phyloP scores from a whole-genome alignment of 2,797 vertebrate species.

The Sphenopsis melanotis region DNA sequence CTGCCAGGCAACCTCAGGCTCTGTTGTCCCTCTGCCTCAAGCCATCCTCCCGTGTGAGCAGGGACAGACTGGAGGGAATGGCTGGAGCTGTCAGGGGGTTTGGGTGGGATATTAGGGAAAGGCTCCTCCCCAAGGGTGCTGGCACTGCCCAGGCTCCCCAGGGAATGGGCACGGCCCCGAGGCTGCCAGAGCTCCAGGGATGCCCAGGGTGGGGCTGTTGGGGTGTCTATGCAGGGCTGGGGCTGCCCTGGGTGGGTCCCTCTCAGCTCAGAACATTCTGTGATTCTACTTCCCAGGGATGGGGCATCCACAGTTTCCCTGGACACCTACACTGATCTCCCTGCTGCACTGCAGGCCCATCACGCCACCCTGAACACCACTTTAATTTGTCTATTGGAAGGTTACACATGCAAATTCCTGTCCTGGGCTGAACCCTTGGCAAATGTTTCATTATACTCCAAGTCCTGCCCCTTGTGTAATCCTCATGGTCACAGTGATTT shows the following conservation, averaged over 20 bases:
- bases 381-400: background rate
- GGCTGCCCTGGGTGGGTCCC: background rate
- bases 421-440: background rate
- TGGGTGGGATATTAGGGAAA: background rate
- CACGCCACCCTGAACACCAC: background rate
- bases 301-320: background rate
- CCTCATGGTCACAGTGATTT: background rate
- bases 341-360: accelerated
- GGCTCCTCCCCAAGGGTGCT: background rate
- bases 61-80: background rate
- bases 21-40: background rate
- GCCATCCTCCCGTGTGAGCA: background rate
- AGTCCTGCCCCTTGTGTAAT: background rate
- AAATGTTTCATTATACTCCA: background rate
- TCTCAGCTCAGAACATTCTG: accelerated
- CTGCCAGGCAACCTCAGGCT: background rate
- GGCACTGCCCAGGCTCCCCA: background rate
- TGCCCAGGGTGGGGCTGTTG: background rate
- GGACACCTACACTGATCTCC: background rate
- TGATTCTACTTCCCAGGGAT: background rate
- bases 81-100: background rate
- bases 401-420: background rate
- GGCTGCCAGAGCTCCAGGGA: background rate
- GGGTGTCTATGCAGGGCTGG: background rate
- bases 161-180: background rate